phyloP scores from a whole-genome alignment of 92 coral and sea anemone genomes.

The Umimayanthus chanpuru region DNA sequence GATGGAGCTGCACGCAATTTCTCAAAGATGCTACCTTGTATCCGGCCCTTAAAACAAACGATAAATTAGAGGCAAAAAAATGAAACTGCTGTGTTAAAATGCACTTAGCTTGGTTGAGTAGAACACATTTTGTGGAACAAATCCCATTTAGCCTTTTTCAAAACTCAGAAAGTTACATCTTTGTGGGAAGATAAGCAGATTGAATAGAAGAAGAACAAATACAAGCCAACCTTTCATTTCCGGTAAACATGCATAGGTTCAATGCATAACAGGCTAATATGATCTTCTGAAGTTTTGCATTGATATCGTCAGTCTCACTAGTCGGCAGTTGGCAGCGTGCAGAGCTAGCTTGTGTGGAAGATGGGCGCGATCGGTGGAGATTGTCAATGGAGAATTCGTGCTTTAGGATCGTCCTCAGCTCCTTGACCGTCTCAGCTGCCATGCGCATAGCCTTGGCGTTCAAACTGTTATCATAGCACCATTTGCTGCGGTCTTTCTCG shows the following conservation, averaged over 20 bases:
- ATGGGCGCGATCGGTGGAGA: constrained; percentile 19
- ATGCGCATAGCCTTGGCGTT: constrained; percentile 91
- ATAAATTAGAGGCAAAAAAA: background rate
- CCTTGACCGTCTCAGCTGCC: constrained; percentile 83
- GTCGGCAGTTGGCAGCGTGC: constrained; percentile 7
- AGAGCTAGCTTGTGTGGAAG: background rate
- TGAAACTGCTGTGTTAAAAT: background rate
- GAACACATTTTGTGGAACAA: background rate
- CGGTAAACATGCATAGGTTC: constrained; percentile 81
- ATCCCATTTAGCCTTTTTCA: background rate
- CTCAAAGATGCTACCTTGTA: constrained; percentile 66
- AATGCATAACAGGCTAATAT: constrained; percentile 70
- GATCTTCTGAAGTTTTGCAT: constrained; percentile 68
- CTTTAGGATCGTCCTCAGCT: constrained; percentile 68
- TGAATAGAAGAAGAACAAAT: background rate
- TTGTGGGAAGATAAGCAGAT: too few species aligned
- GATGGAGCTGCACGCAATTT: constrained; percentile 77
- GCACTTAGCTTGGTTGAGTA: background rate
- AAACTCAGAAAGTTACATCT: too few species aligned
- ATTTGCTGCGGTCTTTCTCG: constrained; percentile 60
- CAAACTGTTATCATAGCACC: constrained; percentile 86
- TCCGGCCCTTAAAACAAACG: constrained; percentile 51
- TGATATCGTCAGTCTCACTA: constrained; percentile 38
- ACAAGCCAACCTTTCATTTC: constrained; percentile 67
- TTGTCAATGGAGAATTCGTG: constrained; percentile 49